Evolutionary conservation across 2,888 invertebrate species (phyloP).

Genomic region (Drosophila villosipedis): DNA sequence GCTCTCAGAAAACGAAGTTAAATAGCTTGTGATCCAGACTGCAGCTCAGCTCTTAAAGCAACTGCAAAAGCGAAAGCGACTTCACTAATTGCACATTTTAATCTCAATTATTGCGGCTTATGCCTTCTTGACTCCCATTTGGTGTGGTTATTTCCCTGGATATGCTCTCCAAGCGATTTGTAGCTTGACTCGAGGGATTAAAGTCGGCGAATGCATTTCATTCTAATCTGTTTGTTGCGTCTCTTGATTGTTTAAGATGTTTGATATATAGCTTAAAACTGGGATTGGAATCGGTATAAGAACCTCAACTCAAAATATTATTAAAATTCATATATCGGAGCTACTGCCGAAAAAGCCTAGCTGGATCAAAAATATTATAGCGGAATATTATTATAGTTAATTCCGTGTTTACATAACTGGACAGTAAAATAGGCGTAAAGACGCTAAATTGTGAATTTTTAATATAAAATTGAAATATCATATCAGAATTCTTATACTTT

Average conservation of each 20-base stretch:
- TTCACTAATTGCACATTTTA: conserved; percentile 75
- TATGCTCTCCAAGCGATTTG: conserved; percentile 12
- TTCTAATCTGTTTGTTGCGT: conserved; percentile 21
- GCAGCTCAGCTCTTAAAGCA: conserved; percentile 25
- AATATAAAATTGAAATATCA: too few relatives aligned
- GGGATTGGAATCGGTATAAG: not conserved
- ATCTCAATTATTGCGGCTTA: conserved; percentile 77
- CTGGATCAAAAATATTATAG: too few relatives aligned
- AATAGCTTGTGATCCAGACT: conserved; percentile 66
- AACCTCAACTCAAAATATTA: not conserved
- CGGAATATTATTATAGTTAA: too few relatives aligned
- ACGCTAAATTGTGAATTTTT: too few relatives aligned
- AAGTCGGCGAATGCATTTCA: conserved; percentile 22
- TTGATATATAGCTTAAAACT: conserved; percentile 3
- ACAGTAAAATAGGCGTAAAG: too few relatives aligned
- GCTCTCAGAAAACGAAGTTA: conserved; percentile 44
- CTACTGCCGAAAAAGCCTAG: not conserved
- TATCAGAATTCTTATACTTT: not conserved
- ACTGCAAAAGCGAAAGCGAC: conserved; percentile 40
- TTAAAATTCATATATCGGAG: not conserved
- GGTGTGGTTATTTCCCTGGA: conserved; percentile 6
- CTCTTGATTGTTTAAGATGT: not conserved
- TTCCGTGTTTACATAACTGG: too few relatives aligned
- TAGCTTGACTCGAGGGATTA: conserved; percentile 20
- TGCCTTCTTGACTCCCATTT: conserved; percentile 16